These are phyloP conservation scores for Strix occidentalis DNA, from an alignment of 2,797 vertebrate genomes.

Conservation along the genomic window DNA sequence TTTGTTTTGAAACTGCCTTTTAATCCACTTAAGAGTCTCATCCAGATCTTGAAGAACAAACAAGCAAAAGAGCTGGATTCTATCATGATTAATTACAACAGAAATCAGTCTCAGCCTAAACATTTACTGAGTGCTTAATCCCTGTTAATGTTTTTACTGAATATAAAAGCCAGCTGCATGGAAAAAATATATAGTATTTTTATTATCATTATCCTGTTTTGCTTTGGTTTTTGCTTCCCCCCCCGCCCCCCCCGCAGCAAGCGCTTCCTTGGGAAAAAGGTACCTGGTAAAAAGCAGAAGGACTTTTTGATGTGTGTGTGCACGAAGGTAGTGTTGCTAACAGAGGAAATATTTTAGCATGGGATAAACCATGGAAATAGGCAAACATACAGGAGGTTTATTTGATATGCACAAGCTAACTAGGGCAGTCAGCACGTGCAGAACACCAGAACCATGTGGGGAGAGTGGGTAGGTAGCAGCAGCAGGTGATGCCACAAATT, in stretches of 20 bases:
- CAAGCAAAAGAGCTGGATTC: constrained; percentile 33
- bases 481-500: neutral
- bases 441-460: neutral
- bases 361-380: constrained; percentile 42
- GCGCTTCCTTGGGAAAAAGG: constrained; percentile 18
- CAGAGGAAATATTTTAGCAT: constrained; percentile 41
- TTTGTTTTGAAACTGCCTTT: constrained; percentile 49
- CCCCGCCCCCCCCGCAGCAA: neutral
- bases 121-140: constrained; percentile 35
- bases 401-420: constrained; percentile 12
- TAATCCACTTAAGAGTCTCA: constrained; percentile 16
- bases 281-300: constrained; percentile 32
- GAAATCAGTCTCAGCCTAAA: constrained; percentile 54
- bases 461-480: constrained; percentile 8
- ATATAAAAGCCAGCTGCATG: neutral
- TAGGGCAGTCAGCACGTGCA: neutral
- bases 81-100: constrained; percentile 42
- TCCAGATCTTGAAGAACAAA: constrained; percentile 46
- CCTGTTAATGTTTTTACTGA: constrained; percentile 2
- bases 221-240: neutral
- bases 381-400: neutral
- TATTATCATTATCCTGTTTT: neutral
- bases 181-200: constrained; percentile 27
- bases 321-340: neutral
- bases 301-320: neutral